These are phyloP conservation scores for Sebastes steindachneri DNA, from an alignment of 2,797 vertebrate species.

Conservation along the genomic window DNA sequence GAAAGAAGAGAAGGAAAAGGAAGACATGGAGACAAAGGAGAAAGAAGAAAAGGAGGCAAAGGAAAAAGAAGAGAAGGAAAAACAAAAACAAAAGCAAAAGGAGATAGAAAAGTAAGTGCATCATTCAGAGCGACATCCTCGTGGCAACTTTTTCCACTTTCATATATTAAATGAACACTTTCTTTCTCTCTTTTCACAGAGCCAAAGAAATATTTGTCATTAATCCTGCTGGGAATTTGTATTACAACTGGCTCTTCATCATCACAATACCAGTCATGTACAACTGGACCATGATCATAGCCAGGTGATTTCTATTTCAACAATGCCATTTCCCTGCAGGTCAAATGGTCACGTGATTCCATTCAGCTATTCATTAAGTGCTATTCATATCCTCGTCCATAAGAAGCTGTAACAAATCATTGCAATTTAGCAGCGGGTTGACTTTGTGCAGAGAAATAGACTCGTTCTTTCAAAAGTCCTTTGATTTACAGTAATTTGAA, in stretches of 20 bases:
- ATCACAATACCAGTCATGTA: slow-evolving; percentile 98
- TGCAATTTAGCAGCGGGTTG: not conserved
- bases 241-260: slow-evolving; percentile 96
- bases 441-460: not conserved
- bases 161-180: not conserved
- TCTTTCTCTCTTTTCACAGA: slow-evolving; percentile 54
- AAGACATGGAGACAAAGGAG: not conserved
- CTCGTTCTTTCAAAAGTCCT: not conserved
- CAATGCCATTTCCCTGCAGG: not conserved
- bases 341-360: not conserved
- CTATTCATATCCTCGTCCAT: not conserved
- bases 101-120: slow-evolving; percentile 61
- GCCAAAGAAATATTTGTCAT: slow-evolving; percentile 87
- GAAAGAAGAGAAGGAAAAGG: not conserved
- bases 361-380: not conserved
- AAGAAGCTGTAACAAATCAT: not conserved
- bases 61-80: slow-evolving; percentile 71
- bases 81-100: slow-evolving; percentile 43
- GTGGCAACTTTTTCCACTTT: not conserved
- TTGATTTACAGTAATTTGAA: not conserved
- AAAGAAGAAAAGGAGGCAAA: slow-evolving; percentile 39
- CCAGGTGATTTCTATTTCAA: slow-evolving; percentile 83
- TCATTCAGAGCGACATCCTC: not conserved
- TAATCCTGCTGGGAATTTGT: slow-evolving; percentile 90
- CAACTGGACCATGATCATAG: slow-evolving; percentile 97